Conservation (phyloP, 2,113 vertebrate species). For the Perca fluviatilis region DNA sequence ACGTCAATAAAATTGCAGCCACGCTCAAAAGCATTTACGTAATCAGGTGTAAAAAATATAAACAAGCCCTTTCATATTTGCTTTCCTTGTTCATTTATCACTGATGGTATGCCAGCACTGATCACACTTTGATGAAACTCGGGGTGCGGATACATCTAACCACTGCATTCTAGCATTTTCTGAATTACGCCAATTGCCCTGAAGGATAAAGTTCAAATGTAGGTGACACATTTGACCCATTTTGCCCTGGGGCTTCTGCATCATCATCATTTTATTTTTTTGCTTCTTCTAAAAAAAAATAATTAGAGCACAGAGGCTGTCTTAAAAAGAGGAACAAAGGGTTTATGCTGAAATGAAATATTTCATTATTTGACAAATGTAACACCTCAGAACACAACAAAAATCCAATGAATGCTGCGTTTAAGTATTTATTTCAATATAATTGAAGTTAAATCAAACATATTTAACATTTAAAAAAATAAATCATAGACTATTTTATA, state of each 20-base stretch:
- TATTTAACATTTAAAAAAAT: neutral
- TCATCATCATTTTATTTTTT: slow-evolving; percentile 1
- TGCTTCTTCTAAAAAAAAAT: slow-evolving; percentile 24
- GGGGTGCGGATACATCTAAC: neutral
- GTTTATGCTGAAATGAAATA: neutral
- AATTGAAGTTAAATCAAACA: neutral
- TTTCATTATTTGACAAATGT: neutral
- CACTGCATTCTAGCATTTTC: slow-evolving; percentile 34
- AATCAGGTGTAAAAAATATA: neutral
- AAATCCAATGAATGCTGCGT: neutral
- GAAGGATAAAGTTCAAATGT: slow-evolving; percentile 35
- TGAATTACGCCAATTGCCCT: slow-evolving; percentile 33
- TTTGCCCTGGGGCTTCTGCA: neutral
- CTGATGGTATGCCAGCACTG: neutral
- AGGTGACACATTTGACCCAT: slow-evolving; percentile 35
- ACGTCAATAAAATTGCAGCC: neutral
- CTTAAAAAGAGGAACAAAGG: neutral
- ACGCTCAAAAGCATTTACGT: neutral
- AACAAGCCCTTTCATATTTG: slow-evolving; percentile 11
- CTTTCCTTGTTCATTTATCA: slow-evolving; percentile 41
- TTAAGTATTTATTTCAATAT: neutral
- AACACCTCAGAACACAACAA: neutral
- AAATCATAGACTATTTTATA: neutral
- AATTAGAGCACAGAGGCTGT: neutral
- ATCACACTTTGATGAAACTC: slow-evolving; percentile 33